These are phyloP conservation scores for Phyllotreta cruciferae DNA, from an alignment of 2,888 invertebrate species.

Conservation along the genomic window DNA sequence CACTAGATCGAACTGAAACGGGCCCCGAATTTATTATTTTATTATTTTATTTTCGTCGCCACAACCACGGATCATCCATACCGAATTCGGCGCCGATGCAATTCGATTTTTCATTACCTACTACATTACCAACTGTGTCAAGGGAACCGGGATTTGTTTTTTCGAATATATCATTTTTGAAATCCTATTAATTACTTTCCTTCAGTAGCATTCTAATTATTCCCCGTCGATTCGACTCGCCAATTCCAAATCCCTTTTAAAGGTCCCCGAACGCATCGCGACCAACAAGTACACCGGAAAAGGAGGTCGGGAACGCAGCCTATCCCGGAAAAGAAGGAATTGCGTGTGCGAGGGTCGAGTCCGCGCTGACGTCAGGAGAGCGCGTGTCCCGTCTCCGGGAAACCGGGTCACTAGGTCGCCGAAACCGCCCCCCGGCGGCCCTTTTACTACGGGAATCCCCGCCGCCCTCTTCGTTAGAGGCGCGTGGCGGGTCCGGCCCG, in stretches of 20 bases:
- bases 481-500: conserved; percentile 18
- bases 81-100: no score
- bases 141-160: conserved; percentile 29
- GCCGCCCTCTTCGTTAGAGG: conserved; percentile 16
- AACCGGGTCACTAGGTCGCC: conserved; percentile 40
- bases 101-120: no score
- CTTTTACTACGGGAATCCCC: conserved; percentile 1
- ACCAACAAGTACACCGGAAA: conserved; percentile 4
- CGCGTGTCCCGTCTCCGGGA: conserved; percentile 19
- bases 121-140: conserved; percentile 30
- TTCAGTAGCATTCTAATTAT: no score
- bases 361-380: conserved; percentile 36
- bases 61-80: no score
- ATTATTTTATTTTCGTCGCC: no score
- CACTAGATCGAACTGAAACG: conserved; percentile 57
- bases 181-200: no score
- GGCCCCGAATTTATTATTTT: no score
- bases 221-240: no score
- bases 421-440: conserved; percentile 20
- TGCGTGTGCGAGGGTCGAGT: conserved; percentile 37
- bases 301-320: conserved; percentile 22
- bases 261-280: neutral
- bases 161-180: no score
- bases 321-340: conserved; percentile 36
- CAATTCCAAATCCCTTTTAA: neutral